Percentiles rank a stretch among this genome's conserved stretches.
phyloP scores from a whole-genome alignment of 2,113 vertebrate species.

The Leiothrix lutea region DNA sequence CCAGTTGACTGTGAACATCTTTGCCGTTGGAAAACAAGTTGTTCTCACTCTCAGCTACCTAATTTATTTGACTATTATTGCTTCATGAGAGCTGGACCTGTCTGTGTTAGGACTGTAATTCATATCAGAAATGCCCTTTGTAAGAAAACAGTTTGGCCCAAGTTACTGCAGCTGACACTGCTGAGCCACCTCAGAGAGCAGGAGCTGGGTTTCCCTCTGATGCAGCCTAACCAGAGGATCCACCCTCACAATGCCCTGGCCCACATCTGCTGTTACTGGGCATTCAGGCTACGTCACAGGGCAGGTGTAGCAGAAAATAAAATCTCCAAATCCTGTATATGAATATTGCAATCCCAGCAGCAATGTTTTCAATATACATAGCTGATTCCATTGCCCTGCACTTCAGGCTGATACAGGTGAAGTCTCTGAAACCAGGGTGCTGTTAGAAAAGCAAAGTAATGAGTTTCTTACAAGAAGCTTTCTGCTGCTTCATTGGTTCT shows the following conservation, averaged over 20 bases:
- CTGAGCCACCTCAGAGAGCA: neutral
- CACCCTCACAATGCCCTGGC: neutral
- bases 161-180: neutral
- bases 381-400: neutral
- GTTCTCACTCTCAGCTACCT: neutral
- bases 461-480: neutral
- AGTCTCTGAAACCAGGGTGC: neutral
- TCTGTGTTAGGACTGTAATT: rapidly evolving
- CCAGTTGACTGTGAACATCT: neutral
- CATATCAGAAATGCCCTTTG: neutral
- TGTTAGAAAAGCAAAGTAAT: neutral
- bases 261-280: neutral
- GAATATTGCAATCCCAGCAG: neutral
- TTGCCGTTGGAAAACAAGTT: neutral
- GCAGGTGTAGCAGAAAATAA: neutral
- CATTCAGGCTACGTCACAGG: neutral
- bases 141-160: neutral
- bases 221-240: neutral
- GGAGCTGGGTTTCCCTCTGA: neutral
- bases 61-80: neutral
- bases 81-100: neutral
- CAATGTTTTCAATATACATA: neutral
- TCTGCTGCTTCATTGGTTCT: neutral
- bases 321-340: neutral
- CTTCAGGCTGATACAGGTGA: neutral